Evolutionary conservation across 2,113 vertebrate species (phyloP).

Genomic region (Aythya baeri): DNA sequence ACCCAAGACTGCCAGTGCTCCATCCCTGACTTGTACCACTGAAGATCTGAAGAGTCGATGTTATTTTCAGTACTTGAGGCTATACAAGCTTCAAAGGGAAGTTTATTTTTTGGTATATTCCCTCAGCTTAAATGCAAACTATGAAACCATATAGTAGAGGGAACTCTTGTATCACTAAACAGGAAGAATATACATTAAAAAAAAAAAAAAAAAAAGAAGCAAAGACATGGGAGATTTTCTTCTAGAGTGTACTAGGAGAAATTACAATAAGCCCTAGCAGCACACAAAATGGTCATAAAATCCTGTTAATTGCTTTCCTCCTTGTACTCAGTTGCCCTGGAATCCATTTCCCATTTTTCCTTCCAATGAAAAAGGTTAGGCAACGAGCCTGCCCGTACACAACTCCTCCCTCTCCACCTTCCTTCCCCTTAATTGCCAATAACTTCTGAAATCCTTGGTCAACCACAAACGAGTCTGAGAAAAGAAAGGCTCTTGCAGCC

Average conservation of each 20-base stretch:
- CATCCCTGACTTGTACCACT: background rate
- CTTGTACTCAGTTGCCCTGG: background rate
- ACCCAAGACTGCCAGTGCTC: background rate
- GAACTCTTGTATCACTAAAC: background rate
- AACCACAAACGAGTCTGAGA: background rate
- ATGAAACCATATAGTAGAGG: background rate
- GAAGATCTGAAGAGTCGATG: background rate
- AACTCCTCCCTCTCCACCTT: background rate
- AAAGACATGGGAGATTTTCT: background rate
- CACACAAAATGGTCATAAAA: background rate
- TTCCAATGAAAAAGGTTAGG: background rate
- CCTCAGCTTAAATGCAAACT: background rate
- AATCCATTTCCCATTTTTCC: background rate
- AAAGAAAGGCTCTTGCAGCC: rapidly evolving
- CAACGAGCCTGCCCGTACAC: background rate
- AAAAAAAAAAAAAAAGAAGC: background rate
- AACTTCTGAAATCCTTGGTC: background rate
- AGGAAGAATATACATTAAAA: background rate
- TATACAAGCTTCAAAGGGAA: background rate
- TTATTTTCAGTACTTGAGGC: background rate
- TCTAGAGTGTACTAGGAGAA: background rate
- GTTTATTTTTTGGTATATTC: background rate
- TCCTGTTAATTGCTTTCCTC: background rate
- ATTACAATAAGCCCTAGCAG: background rate
- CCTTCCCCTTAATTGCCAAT: background rate